Evolutionary conservation across 2,888 invertebrate genomes (phyloP).

Genomic region (Alitta virens): DNA sequence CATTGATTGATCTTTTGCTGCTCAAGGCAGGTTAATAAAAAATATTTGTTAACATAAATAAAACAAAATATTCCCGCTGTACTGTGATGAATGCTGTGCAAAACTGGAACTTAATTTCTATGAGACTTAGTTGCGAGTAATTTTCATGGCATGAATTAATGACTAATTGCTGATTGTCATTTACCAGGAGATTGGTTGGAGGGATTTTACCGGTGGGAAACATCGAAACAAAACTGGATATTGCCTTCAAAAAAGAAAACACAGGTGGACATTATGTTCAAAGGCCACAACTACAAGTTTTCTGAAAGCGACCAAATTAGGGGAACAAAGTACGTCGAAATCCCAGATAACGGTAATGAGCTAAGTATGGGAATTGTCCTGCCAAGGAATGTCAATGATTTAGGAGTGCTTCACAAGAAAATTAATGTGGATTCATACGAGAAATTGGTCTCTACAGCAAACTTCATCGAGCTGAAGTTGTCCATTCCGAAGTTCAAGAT

Average conservation of each 20-base stretch:
- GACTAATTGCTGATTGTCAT: no score
- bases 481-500: slow-evolving; percentile 42
- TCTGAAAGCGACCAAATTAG: slow-evolving; percentile 60
- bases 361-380: slow-evolving; percentile 44
- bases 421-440: no score
- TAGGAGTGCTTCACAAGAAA: no score
- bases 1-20: no score
- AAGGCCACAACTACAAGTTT: slow-evolving; percentile 64
- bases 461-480: slow-evolving; percentile 21
- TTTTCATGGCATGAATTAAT: no score
- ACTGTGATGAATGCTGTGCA: no score
- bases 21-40: no score
- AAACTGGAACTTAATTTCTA: no score
- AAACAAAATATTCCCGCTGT: no score
- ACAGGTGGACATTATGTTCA: slow-evolving; percentile 69
- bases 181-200: slow-evolving; percentile 52
- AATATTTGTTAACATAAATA: no score
- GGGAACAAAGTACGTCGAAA: slow-evolving; percentile 71
- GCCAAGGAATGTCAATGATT: slow-evolving; percentile 30
- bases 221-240: slow-evolving; percentile 67
- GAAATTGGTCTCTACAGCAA: not conserved
- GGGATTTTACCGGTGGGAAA: slow-evolving; percentile 64
- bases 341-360: slow-evolving; percentile 64
- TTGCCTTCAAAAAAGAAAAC: slow-evolving; percentile 59
- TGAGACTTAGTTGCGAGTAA: no score